phyloP scores from a whole-genome alignment of 1,140 invertebrate species.

The Eciton burchellii region DNA sequence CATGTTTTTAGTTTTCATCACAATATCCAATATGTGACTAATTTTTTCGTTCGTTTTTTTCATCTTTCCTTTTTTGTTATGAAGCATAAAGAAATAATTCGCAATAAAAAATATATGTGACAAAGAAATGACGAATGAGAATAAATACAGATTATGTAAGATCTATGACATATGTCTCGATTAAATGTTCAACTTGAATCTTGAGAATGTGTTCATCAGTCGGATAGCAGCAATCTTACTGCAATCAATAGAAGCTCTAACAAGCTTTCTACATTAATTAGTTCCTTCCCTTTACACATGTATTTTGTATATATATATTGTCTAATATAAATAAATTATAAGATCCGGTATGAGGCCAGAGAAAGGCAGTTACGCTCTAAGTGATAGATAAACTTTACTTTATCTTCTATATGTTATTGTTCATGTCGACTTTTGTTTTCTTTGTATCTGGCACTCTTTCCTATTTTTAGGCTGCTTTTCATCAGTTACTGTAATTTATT shows the following conservation, averaged over 20 bases:
- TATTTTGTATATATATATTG: slow-evolving; percentile 69
- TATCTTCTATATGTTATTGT: slow-evolving; percentile 32
- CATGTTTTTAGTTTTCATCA: slow-evolving; percentile 25
- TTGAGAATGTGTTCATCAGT: slow-evolving; percentile 51
- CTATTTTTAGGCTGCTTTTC: slow-evolving; percentile 74
- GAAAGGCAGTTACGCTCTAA: slow-evolving; percentile 71
- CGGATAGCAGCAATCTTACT: slow-evolving; percentile 53
- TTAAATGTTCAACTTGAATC: slow-evolving; percentile 52
- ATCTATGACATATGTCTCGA: slow-evolving; percentile 55
- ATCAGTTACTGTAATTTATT: slow-evolving; percentile 76
- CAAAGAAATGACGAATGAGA: slow-evolving; percentile 53
- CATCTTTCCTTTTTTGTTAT: slow-evolving; percentile 11
- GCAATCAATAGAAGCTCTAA: slow-evolving; percentile 55
- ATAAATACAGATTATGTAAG: slow-evolving; percentile 56
- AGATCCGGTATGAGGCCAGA: slow-evolving; percentile 70
- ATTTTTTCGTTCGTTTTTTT: slow-evolving; percentile 25
- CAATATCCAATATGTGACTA: slow-evolving; percentile 21
- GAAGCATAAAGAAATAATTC: slow-evolving; percentile 36
- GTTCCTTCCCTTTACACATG: slow-evolving; percentile 58
- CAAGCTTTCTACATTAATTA: slow-evolving; percentile 70
- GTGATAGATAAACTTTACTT: slow-evolving; percentile 66
- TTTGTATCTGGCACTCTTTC: slow-evolving; percentile 79
- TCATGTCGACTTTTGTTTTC: slow-evolving; percentile 51
- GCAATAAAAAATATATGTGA: slow-evolving; percentile 22
- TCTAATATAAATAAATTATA: slow-evolving; percentile 73